A percentile compares a stretch with the other conserved stretches of the same genome.
Conservation (phyloP, 2,888 invertebrate species). For the Diadegma fenestrale region DNA sequence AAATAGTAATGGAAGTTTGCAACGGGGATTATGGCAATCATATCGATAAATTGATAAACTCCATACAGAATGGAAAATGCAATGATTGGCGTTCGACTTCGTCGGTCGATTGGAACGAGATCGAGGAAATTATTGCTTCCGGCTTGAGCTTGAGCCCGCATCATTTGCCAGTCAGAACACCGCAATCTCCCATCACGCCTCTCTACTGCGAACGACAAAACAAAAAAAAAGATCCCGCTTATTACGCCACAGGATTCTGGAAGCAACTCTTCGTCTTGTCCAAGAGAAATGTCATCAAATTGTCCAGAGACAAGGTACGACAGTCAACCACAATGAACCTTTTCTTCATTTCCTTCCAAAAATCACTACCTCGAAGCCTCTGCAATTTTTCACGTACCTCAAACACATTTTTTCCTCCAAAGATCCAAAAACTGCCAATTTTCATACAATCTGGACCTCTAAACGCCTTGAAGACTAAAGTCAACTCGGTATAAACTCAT, state of each 20-base stretch:
- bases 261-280: conserved; percentile 88
- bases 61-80: conserved; percentile 88
- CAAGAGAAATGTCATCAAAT: conserved; percentile 87
- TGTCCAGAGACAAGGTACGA: conserved; percentile 88
- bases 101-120: conserved; percentile 50
- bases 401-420: background rate
- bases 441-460: background rate
- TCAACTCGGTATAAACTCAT: no score
- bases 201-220: conserved; percentile 74
- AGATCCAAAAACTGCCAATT: background rate
- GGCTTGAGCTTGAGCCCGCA: conserved; percentile 84
- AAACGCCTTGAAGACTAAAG: no score
- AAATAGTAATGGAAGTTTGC: conserved; percentile 92
- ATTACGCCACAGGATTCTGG: conserved; percentile 87
- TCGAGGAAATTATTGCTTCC: conserved; percentile 86
- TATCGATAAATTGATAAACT: conserved; percentile 86
- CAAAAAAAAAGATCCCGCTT: conserved; percentile 72
- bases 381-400: background rate
- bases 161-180: conserved; percentile 85
- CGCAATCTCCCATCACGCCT: conserved; percentile 75
- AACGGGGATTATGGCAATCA: conserved; percentile 91
- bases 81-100: conserved; percentile 86
- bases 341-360: no score
- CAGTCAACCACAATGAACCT: background rate
- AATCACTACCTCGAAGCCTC: background rate